Evolutionary conservation across 2,113 vertebrate genomes (phyloP), one percentile per base, ranked within the genome.

Genomic region (Sciurus niger): DNA sequence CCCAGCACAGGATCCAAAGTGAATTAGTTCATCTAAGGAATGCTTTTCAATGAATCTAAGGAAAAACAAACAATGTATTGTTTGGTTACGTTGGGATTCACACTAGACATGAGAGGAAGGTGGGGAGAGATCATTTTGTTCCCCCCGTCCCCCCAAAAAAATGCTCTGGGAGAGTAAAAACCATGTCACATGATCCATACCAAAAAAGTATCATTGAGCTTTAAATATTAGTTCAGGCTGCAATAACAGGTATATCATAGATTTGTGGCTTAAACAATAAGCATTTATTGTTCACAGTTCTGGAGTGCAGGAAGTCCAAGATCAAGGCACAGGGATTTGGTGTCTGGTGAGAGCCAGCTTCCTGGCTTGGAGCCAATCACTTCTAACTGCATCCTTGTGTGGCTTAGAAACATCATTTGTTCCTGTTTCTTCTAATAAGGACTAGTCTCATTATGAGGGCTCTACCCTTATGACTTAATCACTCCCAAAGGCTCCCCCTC

Each of bases 11-110:
- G 0, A 0, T 85, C 96, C 46, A 95, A n/a, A 83, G 34, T 89
- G 76, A 83, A 51, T 94, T 92, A 51, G 60, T 97, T 96, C 80
- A 60, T 90, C 89, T 80, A 30, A 96, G 46, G 13, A 89, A 86
- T 72, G 93, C 95, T 93, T 92, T 92, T 74, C 67, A 88, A 0
- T 60, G 74, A 92, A 90, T 40, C 17, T 65, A 12, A 80, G 40
- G 68, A 84, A 95, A 94, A 85, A 37, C 7, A 67, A 18, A 37
- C 20, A 93, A n/a, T 13, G 30, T 2, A 1, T 63, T 34, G 63
- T n/a, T 94, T 92, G 89, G 18, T 28, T 79, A 93, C 28, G 68
- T 40, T n/a, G 88, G 32, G 90, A 86, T 37, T 90, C 94, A 94
- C 48, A 48, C 18, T 76, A 0, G 1, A 18, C 34, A 58, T 53